phyloP scores from a whole-genome alignment of 2,113 vertebrate species.

The Polypterus bichir region DNA sequence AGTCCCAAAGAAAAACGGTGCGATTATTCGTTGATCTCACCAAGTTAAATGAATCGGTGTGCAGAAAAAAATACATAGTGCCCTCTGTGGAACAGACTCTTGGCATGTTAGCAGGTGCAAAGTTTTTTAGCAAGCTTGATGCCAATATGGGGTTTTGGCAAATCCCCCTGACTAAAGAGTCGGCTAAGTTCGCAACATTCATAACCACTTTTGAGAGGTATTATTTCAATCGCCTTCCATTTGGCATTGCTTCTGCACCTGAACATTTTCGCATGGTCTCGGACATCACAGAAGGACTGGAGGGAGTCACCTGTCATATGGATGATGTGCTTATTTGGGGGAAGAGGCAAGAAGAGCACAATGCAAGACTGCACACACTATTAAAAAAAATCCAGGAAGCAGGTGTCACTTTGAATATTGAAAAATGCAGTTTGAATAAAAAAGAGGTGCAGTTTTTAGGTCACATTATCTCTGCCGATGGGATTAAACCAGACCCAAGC shows the following conservation, averaged over 20 bases:
- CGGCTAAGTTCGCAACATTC: background rate
- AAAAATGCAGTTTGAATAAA: background rate
- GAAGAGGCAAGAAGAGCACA: too few relatives aligned
- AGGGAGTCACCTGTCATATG: background rate
- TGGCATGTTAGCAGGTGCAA: conserved; percentile 5
- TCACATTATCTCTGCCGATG: background rate
- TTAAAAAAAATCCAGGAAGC: background rate
- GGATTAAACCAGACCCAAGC: background rate
- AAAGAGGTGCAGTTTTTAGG: background rate
- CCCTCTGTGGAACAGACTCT: conserved; percentile 13
- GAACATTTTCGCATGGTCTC: background rate
- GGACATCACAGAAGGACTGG: background rate
- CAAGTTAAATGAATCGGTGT: conserved; percentile 8
- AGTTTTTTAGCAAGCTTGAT: background rate
- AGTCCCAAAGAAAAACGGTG: conserved; percentile 4
- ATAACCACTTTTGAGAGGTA: background rate
- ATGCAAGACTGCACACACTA: background rate
- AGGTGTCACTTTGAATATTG: background rate
- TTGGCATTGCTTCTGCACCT: background rate
- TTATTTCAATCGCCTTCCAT: background rate
- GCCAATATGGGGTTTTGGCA: conserved; percentile 1
- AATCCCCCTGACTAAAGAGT: background rate
- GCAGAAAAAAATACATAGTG: conserved; percentile 8
- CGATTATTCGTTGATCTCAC: conserved; percentile 14
- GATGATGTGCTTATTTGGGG: too few relatives aligned